Base-by-base conservation (phyloP, 2,797 vertebrate genomes). In the Coendou prehensilis region DNA sequence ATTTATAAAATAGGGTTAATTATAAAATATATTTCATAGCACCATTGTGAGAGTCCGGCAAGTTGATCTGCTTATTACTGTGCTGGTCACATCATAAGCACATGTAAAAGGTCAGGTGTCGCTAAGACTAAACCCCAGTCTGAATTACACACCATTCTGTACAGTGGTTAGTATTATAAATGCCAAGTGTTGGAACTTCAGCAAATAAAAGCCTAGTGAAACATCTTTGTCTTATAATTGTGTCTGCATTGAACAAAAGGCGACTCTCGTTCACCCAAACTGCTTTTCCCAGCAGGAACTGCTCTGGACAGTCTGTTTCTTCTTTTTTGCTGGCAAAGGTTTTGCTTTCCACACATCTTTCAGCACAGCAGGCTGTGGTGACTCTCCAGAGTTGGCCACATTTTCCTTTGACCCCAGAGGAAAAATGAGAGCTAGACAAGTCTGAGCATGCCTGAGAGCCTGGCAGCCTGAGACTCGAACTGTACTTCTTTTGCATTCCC, bases 261-360 rank as follows among this genome's bases (percentile, higher is more conserved):
- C 0, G 7, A 6, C 71, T 89, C 54, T 79, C 57, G 57, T 83
- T 96, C 69, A 71, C 30, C 45, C 79, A 94, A 86, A 89, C 6
- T 73, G 50, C 87, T 93, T 91, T 93, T 80, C 63, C 54, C 41
- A 79, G 75, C 54, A 94, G 69, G 30, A 50, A 73, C 37, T 87
- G 33, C 33, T 76, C 54, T 41, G 57, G 80, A 67, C 30, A 17
- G 7, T 86, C 59, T 37, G 4, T 89, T 93, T 87, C 33, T 8
- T 94, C 50, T 82, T 87, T 92, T 84, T 59, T 87, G 22, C 26
- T 76, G n/a, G 73, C 28, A 84, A 89, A 95, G 20, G 28, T 89
- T 97, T 94, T 71, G 63, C 87, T 95, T 94, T 94, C 93, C 76
- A 94, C 50, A 54, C 9, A 33, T 84, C 56, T 93, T 97, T 94